These are phyloP conservation scores for Folsomia candida DNA, from an alignment of 2,888 invertebrate genomes.

Conservation along the genomic window DNA sequence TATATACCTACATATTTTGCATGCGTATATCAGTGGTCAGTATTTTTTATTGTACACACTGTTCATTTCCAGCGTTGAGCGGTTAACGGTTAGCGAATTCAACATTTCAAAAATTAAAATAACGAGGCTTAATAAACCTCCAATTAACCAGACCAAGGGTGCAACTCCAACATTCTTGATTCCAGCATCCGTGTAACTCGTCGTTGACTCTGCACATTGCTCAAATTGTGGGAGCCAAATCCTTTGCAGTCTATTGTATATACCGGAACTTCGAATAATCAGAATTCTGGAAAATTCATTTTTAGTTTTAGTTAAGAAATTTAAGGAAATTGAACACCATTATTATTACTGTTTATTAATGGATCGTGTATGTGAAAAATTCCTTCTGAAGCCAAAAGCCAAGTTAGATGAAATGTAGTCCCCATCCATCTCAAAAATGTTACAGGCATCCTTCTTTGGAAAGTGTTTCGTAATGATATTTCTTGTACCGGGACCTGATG, in stretches of 20 bases:
- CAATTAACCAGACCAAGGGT: slow-evolving; percentile 15
- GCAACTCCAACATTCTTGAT: slow-evolving; percentile 24
- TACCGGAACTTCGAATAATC: slow-evolving; percentile 22
- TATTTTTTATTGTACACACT: too few species aligned
- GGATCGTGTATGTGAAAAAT: slow-evolving; percentile 8
- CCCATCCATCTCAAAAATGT: slow-evolving; percentile 27
- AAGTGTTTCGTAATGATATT: slow-evolving; percentile 19
- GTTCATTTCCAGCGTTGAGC: too few species aligned
- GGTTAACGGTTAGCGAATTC: too few species aligned
- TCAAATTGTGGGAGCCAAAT: slow-evolving; percentile 26
- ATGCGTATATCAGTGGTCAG: too few species aligned
- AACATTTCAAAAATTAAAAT: slow-evolving; percentile 5
- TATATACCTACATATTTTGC: too few species aligned
- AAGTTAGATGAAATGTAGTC: slow-evolving; percentile 29
- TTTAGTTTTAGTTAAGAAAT: background rate
- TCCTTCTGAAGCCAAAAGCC: slow-evolving; percentile 26
- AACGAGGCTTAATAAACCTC: slow-evolving; percentile 13
- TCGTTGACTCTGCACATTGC: background rate
- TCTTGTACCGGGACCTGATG: slow-evolving; percentile 25
- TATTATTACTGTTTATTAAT: slow-evolving; percentile 25
- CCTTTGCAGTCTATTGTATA: slow-evolving; percentile 11
- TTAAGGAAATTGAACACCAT: background rate
- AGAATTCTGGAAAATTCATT: slow-evolving; percentile 11
- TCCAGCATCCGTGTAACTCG: slow-evolving; percentile 5
- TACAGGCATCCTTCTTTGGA: slow-evolving; percentile 24